Conservation (phyloP, 2,797 vertebrate species). For the Artibeus lituratus region DNA sequence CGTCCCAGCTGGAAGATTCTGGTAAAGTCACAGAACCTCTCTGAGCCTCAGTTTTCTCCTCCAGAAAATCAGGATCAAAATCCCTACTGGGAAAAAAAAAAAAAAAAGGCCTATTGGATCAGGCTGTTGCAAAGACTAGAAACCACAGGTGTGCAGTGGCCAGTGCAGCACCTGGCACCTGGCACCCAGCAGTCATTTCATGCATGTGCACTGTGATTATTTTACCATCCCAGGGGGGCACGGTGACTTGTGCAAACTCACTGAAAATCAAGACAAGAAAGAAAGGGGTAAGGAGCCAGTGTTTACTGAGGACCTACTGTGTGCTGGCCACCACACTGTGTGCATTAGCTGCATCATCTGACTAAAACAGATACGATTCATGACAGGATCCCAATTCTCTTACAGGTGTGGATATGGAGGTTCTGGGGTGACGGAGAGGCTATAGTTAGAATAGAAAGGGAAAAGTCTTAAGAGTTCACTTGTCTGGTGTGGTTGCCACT, state of each 20-base stretch:
- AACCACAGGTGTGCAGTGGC: background rate
- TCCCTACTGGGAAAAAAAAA: background rate
- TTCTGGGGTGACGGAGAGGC: background rate
- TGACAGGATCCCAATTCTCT: background rate
- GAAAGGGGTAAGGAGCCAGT: background rate
- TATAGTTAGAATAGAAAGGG: background rate
- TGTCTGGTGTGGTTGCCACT: background rate
- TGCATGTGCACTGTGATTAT: accelerated
- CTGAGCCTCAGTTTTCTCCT: background rate
- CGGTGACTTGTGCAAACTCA: background rate
- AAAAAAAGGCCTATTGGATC: background rate
- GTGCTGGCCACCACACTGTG: background rate
- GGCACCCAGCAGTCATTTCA: background rate
- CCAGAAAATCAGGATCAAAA: background rate
- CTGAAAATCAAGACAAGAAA: background rate
- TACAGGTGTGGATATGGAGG: background rate
- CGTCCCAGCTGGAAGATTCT: background rate
- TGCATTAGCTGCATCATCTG: background rate
- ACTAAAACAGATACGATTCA: background rate
- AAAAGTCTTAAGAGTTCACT: background rate
- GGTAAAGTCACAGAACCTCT: background rate
- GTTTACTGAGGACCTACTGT: background rate
- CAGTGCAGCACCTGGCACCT: accelerated
- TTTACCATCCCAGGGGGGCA: background rate
- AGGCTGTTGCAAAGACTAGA: background rate